Base-by-base conservation (phyloP, 2,888 invertebrate species). In the Melieria picta region DNA sequence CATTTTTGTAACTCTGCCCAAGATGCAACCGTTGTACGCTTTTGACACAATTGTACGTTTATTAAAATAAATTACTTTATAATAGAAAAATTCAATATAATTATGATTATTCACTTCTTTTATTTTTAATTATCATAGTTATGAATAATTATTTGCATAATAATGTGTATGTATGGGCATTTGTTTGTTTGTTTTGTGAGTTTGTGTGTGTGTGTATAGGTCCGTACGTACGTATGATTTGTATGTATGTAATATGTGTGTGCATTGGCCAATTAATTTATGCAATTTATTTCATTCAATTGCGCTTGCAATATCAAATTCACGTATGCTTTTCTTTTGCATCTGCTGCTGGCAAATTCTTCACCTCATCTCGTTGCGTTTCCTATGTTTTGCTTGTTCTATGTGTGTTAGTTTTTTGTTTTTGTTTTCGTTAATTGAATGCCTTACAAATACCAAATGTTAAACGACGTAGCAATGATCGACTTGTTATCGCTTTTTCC, bases 31-130 rank as follows among this genome's bases (percentile, higher is more conserved):
- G 30, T 30, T 30, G 30, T 30, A 30, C 30, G 30, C 10, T 30
- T 66, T 72, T 69, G 72, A 72, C 69, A 72, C 72, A 72, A 61
- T 69, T 65, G 30, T 30, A 69, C 56, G 46, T 69, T 72, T 69
- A 72, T 72, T 72, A 69, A 72, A 72, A 72, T 72, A 72, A 69
- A 69, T 69, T 66, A 69, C 43, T 69, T 72, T 4, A 69, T 61
- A 65, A 72, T 65, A 56, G 48, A 57, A 63, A 50, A 30, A 30
- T 30, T 72, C 50, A 48, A 64, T 69, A 30, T 13, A 9, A 46
- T 67, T 65, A 13, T 57, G 50, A 64, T 47, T 63, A 10, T 68
- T 69, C 48, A 61, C 61, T 61, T 61, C 61, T 55, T 50, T 60
- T 61, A 55, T 68, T 68, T 61, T 68, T 68, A 61, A 62, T 61